Conservation (phyloP, 2,888 invertebrate species). For the Agrochola lychnidis region DNA sequence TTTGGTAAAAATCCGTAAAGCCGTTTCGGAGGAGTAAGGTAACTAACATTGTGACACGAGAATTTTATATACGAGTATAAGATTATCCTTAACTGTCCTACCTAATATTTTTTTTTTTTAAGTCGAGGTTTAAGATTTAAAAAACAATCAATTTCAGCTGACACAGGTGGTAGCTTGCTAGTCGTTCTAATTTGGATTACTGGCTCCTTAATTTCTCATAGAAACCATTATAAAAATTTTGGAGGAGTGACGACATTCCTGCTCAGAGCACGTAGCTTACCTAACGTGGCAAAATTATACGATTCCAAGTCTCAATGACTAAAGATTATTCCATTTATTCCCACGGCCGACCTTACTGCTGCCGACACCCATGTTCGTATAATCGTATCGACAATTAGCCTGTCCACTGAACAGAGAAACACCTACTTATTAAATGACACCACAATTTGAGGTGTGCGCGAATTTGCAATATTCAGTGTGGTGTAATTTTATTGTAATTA, state of each 20-base stretch:
- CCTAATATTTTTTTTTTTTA: neutral
- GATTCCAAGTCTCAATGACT: neutral
- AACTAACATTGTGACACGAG: no score
- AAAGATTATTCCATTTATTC: conserved; percentile 46
- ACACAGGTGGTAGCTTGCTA: neutral
- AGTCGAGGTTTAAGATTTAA: neutral
- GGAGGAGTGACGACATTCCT: neutral
- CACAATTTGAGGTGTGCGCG: conserved; percentile 56
- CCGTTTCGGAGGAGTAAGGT: no score
- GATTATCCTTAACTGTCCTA: no score
- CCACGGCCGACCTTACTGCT: conserved; percentile 52
- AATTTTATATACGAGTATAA: no score
- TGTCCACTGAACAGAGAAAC: conserved; percentile 45
- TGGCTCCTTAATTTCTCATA: neutral
- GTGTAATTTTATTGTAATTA: conserved; percentile 67
- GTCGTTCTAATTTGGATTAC: neutral
- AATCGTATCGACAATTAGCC: conserved; percentile 53
- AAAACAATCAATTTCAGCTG: neutral
- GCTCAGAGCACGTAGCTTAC: neutral
- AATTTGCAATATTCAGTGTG: conserved; percentile 62
- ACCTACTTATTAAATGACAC: conserved; percentile 68
- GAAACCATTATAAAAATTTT: neutral
- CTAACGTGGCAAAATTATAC: conserved; percentile 8
- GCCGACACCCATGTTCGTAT: conserved; percentile 48
- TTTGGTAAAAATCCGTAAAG: no score